These are phyloP conservation scores for Prosopocoilus inquinatus DNA, from an alignment of 2,888 invertebrate genomes.

Conservation along the genomic window DNA sequence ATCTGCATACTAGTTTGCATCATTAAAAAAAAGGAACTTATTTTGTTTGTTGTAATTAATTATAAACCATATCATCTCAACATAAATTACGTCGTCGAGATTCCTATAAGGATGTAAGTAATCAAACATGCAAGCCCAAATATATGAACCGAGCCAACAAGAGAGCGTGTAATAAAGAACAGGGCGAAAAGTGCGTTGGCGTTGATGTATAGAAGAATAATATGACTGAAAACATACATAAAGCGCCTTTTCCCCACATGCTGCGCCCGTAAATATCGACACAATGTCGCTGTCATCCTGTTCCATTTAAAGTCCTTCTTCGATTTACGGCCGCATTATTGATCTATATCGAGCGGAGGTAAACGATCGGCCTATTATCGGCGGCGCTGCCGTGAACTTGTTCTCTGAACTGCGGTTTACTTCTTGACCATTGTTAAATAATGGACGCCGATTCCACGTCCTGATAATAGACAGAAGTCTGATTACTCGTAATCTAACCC, in stretches of 20 bases:
- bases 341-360: slow-evolving; percentile 33
- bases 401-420: slow-evolving; percentile 27
- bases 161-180: background rate
- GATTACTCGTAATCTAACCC: slow-evolving; percentile 21
- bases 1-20: no score
- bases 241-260: slow-evolving; percentile 14
- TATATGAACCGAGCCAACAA: no score
- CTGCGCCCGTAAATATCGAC: slow-evolving; percentile 29
- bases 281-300: slow-evolving; percentile 31
- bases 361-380: slow-evolving; percentile 31
- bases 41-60: no score
- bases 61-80: no score
- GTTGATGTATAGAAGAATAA: slow-evolving; percentile 21
- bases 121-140: no score
- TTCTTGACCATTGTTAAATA: slow-evolving; percentile 30
- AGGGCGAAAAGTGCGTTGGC: slow-evolving; percentile 13
- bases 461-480: slow-evolving; percentile 27
- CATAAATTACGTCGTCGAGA: no score
- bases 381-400: slow-evolving; percentile 26
- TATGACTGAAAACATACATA: slow-evolving; percentile 22
- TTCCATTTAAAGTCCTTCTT: slow-evolving; percentile 30
- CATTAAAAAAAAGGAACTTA: no score
- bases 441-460: slow-evolving; percentile 26
- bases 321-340: slow-evolving; percentile 35
- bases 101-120: no score